Evolutionary conservation across 1,140 invertebrate genomes (phyloP).

Genomic region (Drosophila paulistorum): DNA sequence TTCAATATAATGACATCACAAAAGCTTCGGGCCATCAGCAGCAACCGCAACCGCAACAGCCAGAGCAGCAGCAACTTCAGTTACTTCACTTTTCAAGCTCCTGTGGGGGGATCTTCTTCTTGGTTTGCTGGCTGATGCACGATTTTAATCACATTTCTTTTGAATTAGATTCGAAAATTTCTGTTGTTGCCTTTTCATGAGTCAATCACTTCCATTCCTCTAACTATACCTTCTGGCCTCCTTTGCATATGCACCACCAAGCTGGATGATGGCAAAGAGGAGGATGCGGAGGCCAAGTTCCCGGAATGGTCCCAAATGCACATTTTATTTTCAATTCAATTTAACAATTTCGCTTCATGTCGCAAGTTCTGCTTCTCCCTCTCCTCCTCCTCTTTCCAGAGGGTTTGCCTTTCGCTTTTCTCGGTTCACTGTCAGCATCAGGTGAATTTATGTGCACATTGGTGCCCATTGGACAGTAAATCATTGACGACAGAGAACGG

Average conservation of each 20-base stretch:
- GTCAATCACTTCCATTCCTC: conserved; percentile 60
- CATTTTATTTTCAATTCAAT: conserved; percentile 62
- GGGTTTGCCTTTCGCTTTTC: conserved; percentile 73
- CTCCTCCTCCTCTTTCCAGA: neutral
- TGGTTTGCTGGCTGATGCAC: conserved; percentile 31
- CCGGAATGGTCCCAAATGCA: conserved; percentile 43
- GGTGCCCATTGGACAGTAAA: conserved; percentile 75
- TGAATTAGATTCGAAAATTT: conserved; percentile 77
- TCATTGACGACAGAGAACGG: conserved; percentile 48
- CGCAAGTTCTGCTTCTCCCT: neutral
- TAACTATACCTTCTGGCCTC: neutral
- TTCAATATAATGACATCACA: conserved; percentile 82
- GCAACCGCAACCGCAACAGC: conserved; percentile 34
- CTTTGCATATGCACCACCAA: conserved; percentile 40
- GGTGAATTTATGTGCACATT: conserved; percentile 75
- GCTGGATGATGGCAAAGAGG: neutral
- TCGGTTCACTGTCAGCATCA: conserved; percentile 70
- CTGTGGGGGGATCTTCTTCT: conserved; percentile 7
- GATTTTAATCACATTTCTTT: conserved; percentile 82
- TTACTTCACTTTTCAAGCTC: conserved; percentile 23
- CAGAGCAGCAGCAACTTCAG: conserved; percentile 11
- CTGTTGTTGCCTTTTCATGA: conserved; percentile 68
- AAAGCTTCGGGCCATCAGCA: conserved; percentile 61
- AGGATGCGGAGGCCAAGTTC: conserved; percentile 36
- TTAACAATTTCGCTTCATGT: conserved; percentile 55